Evolutionary conservation across 1,140 invertebrate species (phyloP), one percentile per base, ranked within the genome.

Genomic region (Drosophila dunni): DNA sequence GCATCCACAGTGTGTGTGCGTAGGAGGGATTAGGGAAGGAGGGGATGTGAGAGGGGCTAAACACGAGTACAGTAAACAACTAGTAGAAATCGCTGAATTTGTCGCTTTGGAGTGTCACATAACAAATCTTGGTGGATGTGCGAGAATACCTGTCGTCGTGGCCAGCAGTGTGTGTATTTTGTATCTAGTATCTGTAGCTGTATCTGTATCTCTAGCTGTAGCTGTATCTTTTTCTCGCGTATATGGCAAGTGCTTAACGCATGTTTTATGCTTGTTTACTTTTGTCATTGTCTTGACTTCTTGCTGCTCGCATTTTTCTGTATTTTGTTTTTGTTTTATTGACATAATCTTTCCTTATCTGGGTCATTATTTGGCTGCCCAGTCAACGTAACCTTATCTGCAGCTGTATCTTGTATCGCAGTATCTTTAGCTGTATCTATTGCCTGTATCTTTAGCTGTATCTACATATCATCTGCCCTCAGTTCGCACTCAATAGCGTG

Each of bases 341-440:
- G 71, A 79, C 56, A 70, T 75, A 86, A 86, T 88, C 76, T 50
- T 13, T 57, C 62, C 76, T 88, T 86, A 86, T 86, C 83, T 86
- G 34, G 66, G 65, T 63, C 71, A 74, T 69, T 69, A 63, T 73
- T 60, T 57, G 57, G 50, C 64, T 62, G 57, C 17, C 50, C 71
- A 63, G 50, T 38, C 54, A 44, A 48, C 24, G 17, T 51, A 33
- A 40, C 29, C 20, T 7, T 44, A 54, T 71, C 10, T 45, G 29
- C 17, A 34, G 11, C n/a, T 42, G 10, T 36, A 40, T 20, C 45
- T 51, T 24, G 1, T 24, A 3, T 29, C 24, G 24, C 24, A 5
- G 24, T 44, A 54, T 71, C 10, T 45, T 15, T 34, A 20, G 15
- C n/a, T 42, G 7, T 38, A 33, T 20, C 45, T 44, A 15, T 58